phyloP scores from a whole-genome alignment of 1,140 invertebrate genomes.

The Augochlora pura region DNA sequence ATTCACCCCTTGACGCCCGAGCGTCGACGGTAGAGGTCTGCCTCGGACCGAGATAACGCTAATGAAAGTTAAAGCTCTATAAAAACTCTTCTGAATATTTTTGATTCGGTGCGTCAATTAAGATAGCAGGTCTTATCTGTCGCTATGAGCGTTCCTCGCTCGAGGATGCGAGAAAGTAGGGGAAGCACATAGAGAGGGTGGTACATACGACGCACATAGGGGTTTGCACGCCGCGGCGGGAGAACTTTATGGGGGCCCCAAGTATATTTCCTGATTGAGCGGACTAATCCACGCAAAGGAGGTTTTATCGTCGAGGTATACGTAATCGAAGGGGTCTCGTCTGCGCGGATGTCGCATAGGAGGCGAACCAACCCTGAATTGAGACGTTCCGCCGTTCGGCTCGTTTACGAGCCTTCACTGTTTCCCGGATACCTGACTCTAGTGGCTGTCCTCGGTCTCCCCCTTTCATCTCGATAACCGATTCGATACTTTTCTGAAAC shows the following conservation, averaged over 20 bases:
- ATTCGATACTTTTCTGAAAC: too few species aligned
- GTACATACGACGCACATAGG: conserved; percentile 59
- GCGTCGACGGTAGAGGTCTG: not conserved
- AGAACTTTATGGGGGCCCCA: conserved; percentile 70
- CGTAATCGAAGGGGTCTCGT: conserved; percentile 68
- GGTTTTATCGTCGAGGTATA: conserved; percentile 75
- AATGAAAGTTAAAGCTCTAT: conserved; percentile 20
- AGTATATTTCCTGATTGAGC: conserved; percentile 77
- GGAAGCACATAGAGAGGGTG: conserved; percentile 52
- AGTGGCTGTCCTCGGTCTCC: too few species aligned
- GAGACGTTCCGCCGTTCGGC: not conserved
- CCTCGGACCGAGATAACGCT: conserved; percentile 2
- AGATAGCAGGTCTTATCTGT: conserved; percentile 49
- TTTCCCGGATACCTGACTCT: not conserved
- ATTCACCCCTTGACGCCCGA: not conserved
- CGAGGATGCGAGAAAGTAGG: conserved; percentile 44
- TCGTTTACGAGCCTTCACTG: not conserved
- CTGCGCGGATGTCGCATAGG: conserved; percentile 32
- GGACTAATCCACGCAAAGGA: conserved; percentile 76
- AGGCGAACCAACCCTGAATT: conserved; percentile 4
- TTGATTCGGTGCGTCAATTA: conserved; percentile 24
- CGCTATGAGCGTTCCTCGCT: conserved; percentile 23
- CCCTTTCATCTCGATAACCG: too few species aligned
- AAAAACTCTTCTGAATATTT: conserved; percentile 25
- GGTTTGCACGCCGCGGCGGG: conserved; percentile 54